These are phyloP conservation scores for Phyllostomus discolor DNA, from an alignment of 2,113 vertebrate genomes.

Conservation along the genomic window DNA sequence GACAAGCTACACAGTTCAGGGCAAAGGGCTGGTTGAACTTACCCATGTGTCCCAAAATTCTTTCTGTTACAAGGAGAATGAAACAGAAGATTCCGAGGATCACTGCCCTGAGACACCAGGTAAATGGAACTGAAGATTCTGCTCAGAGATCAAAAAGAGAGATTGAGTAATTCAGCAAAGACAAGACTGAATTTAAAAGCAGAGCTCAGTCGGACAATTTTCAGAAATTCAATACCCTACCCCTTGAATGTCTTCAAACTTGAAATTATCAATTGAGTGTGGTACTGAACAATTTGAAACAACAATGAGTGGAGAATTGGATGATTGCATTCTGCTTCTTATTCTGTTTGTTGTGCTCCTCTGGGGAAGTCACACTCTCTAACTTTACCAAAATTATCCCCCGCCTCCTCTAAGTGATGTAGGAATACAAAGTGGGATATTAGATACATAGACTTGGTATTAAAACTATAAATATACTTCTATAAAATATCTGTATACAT, in stretches of 20 bases:
- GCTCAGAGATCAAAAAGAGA: background rate
- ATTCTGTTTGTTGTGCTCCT: background rate
- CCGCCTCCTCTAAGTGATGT: background rate
- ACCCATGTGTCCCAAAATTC: background rate
- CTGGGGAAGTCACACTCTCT: background rate
- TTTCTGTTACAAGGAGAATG: background rate
- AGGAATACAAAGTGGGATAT: background rate
- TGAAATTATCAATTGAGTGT: background rate
- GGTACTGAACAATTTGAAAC: background rate
- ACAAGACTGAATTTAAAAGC: background rate
- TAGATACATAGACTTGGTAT: background rate
- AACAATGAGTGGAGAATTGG: background rate
- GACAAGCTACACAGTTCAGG: background rate
- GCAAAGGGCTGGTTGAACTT: background rate
- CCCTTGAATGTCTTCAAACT: background rate
- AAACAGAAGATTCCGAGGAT: conserved; percentile 6
- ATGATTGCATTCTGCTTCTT: background rate
- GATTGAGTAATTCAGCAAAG: background rate
- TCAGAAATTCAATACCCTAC: background rate
- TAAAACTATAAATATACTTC: background rate
- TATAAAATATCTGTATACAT: background rate
- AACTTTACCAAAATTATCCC: background rate
- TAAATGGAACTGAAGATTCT: background rate
- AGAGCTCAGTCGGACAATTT: background rate
- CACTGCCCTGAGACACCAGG: background rate